Evolutionary conservation across 2,888 invertebrate species (phyloP), one percentile per base, ranked within the genome.

Genomic region (Sussaba pulchella): DNA sequence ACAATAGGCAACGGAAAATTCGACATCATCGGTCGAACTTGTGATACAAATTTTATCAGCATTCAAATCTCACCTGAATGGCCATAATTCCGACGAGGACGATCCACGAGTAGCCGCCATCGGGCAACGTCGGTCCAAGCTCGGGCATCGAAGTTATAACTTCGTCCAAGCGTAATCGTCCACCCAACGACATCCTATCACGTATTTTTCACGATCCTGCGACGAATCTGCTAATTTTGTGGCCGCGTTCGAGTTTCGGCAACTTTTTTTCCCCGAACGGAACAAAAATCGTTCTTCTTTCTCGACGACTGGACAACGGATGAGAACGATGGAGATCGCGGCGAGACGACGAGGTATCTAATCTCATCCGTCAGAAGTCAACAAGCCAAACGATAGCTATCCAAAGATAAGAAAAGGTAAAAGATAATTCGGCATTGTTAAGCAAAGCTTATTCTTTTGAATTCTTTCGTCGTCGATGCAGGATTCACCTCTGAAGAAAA

Each of bases 91-190:
- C 94, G 45, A 93, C 86, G 66, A 95, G 93, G 83, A 95, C 94
- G 61, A 95, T 87, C 95, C 95, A 95, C 0, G 95, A 95, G 86
- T 95, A 95, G 1, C 95, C 95, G 0, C 95, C 95, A 86, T 95
- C 95, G 1, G 95, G 95, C 61, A 95, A 93, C 12, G 93, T 94
- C 0, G 95, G 95, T 0, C 95, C 95, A 64, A 95, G 93, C 90
- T 95, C 95, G 1, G 95, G 94, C 83, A 94, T 94, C 21, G 95
- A 94, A 57, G 94, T 93, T 72, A 95, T 93, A 3, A 95, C 93
- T 70, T 94, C 93, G 86, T 95, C 95, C 83, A 95, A 81, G 75
- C 81, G 88, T 71, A 90, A 86, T 70, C 87, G 89, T 54, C 74
- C 83, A 73, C 79, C 78, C 50, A 85, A 82, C 45, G 90, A 82